Evolutionary conservation across 2,888 invertebrate genomes (phyloP).

Genomic region (Agrilus biguttatus): DNA sequence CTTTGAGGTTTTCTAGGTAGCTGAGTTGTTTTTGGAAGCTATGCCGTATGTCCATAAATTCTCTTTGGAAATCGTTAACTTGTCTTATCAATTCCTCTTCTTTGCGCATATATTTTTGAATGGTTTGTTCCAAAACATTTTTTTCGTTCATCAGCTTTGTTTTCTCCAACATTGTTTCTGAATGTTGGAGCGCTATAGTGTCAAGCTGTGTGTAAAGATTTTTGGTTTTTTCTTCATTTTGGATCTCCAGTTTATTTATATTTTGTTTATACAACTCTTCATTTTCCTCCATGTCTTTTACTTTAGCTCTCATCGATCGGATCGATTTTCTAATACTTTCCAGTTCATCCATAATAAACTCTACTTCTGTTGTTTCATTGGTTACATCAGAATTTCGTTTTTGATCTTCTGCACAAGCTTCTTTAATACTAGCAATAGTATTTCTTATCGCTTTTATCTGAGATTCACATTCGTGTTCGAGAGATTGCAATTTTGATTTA

Average conservation of each 20-base stretch:
- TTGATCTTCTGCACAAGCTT: conserved; percentile 37
- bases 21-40: conserved; percentile 21
- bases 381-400: conserved; percentile 42
- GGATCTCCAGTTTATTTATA: conserved; percentile 23
- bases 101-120: conserved; percentile 41
- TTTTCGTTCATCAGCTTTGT: conserved; percentile 59
- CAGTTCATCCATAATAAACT: conserved; percentile 32
- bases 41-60: conserved; percentile 20
- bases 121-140: conserved; percentile 47
- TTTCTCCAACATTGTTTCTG: conserved; percentile 58
- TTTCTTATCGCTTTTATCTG: conserved; percentile 17
- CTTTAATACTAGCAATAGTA: conserved; percentile 27
- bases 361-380: conserved; percentile 33
- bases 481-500: conserved; percentile 12
- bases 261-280: conserved; percentile 19
- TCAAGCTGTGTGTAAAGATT: conserved; percentile 50
- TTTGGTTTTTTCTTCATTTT: conserved; percentile 37
- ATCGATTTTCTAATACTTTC: conserved; percentile 30
- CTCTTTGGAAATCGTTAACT: conserved; percentile 23
- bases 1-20: conserved; percentile 34
- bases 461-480: conserved; percentile 17
- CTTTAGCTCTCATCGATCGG: conserved; percentile 30
- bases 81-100: conserved; percentile 31
- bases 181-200: conserved; percentile 56
- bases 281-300: conserved; percentile 18